Percentiles rank a stretch among this genome's conserved stretches.
phyloP scores from a whole-genome alignment of 2,888 invertebrate species.

The Torymus texanus region DNA sequence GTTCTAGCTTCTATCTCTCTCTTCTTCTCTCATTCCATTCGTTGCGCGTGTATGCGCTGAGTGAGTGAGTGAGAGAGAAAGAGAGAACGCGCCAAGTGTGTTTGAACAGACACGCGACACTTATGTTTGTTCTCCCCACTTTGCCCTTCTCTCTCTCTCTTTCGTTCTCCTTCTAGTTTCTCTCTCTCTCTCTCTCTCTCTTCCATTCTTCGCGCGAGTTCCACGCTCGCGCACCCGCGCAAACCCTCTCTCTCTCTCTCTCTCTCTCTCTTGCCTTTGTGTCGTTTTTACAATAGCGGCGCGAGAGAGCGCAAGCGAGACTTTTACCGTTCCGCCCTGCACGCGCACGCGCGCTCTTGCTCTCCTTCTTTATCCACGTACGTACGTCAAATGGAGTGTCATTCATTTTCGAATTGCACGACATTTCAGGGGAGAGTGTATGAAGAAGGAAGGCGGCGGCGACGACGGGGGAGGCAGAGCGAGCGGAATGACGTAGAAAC shows the following conservation, averaged over 20 bases:
- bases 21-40: conserved; percentile 31
- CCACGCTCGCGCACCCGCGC: conserved; percentile 34
- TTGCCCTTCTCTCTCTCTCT: conserved; percentile 33
- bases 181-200: conserved; percentile 22
- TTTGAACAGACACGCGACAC: conserved; percentile 74
- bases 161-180: conserved; percentile 26
- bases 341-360: no score
- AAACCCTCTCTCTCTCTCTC: conserved; percentile 46
- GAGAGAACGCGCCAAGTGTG: conserved; percentile 66
- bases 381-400: conserved; percentile 65
- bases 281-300: conserved; percentile 68
- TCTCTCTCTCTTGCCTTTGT: conserved; percentile 63
- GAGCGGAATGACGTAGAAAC: conserved; percentile 19
- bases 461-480: neutral
- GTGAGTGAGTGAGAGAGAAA: conserved; percentile 53
- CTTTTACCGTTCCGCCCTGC: conserved; percentile 39
- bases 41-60: conserved; percentile 37
- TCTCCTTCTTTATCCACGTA: conserved; percentile 50
- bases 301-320: conserved; percentile 31
- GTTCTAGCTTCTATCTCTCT: conserved; percentile 23
- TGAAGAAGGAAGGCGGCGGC: conserved; percentile 2
- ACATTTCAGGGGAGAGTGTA: conserved; percentile 59
- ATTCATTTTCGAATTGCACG: conserved; percentile 69
- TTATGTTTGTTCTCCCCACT: conserved; percentile 65
- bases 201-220: conserved; percentile 14